phyloP scores from a whole-genome alignment of 1,140 invertebrate genomes.

The Aphaenogaster ashmeadi region DNA sequence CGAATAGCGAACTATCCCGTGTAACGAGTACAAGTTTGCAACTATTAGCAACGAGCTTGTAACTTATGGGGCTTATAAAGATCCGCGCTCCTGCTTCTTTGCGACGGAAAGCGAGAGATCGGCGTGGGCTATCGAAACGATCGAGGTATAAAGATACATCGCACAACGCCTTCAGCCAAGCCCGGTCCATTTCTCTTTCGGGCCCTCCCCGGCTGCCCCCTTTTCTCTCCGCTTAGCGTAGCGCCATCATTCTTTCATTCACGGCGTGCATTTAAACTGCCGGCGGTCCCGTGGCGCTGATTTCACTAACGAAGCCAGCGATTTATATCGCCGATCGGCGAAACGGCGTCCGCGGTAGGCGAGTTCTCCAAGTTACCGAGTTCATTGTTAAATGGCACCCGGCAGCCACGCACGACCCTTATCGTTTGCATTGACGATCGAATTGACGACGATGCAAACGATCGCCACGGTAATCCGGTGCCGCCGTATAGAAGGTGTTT shows the following conservation, averaged over 20 bases:
- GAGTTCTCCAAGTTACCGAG: slow-evolving; percentile 59
- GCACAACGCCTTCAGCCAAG: slow-evolving; percentile 63
- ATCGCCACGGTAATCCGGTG: background rate
- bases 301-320: slow-evolving; percentile 80
- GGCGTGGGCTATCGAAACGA: slow-evolving; percentile 65
- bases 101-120: slow-evolving; percentile 20
- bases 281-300: slow-evolving; percentile 74
- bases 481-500: background rate
- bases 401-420: slow-evolving; percentile 71
- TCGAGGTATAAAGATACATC: slow-evolving; percentile 65
- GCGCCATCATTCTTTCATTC: slow-evolving; percentile 67
- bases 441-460: slow-evolving; percentile 33
- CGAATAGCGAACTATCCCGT: background rate
- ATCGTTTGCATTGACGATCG: slow-evolving; percentile 65
- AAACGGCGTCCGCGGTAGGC: slow-evolving; percentile 70
- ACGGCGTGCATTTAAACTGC: slow-evolving; percentile 68
- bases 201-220: slow-evolving; percentile 10
- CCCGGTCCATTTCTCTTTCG: slow-evolving; percentile 70
- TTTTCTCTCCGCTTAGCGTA: slow-evolving; percentile 62
- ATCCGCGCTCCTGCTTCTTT: background rate
- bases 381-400: slow-evolving; percentile 72
- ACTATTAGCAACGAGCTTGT: slow-evolving; percentile 32
- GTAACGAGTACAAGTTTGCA: slow-evolving; percentile 35
- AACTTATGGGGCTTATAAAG: slow-evolving; percentile 5
- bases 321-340: slow-evolving; percentile 76